phyloP scores from a whole-genome alignment of 92 coral and sea anemone species.

The Epizoanthus scotinus region DNA sequence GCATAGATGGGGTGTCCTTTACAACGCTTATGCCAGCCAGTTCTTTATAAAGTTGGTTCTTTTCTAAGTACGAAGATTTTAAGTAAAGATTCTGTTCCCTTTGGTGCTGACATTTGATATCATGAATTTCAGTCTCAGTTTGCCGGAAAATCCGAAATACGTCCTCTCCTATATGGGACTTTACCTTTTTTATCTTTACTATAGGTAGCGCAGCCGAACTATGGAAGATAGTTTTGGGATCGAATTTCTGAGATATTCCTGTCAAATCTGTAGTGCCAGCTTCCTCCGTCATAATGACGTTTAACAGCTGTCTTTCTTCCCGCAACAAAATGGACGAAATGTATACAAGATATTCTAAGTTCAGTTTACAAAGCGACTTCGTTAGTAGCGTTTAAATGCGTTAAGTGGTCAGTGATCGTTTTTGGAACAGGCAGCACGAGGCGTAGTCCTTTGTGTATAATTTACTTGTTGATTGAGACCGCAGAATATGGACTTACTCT shows the following conservation, averaged over 20 bases:
- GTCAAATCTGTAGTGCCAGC: constrained; percentile 33
- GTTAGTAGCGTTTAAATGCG: too few species aligned
- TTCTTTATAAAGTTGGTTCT: constrained; percentile 77
- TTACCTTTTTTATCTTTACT: constrained; percentile 62
- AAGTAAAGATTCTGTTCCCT: constrained; percentile 60
- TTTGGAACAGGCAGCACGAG: too few species aligned
- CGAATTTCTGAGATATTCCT: constrained; percentile 30
- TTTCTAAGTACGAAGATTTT: constrained; percentile 71
- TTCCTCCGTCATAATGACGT: constrained; percentile 11
- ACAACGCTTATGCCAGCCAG: constrained; percentile 56
- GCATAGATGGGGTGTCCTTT: constrained; percentile 38
- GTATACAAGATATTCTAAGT: too few species aligned
- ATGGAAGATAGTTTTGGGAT: constrained; percentile 59
- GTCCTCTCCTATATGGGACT: constrained; percentile 70
- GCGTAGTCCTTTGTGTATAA: too few species aligned
- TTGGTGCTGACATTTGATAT: constrained; percentile 65
- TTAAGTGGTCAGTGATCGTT: too few species aligned
- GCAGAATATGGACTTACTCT: too few species aligned
- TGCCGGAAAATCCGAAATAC: constrained; percentile 84
- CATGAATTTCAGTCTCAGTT: constrained; percentile 66
- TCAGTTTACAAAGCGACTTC: too few species aligned
- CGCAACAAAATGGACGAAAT: too few species aligned
- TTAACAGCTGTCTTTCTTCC: too few species aligned
- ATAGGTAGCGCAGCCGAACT: constrained; percentile 84
- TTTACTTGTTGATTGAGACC: too few species aligned